Conservation (phyloP, 2,113 vertebrate genomes). For the Heterocephalus glaber region DNA sequence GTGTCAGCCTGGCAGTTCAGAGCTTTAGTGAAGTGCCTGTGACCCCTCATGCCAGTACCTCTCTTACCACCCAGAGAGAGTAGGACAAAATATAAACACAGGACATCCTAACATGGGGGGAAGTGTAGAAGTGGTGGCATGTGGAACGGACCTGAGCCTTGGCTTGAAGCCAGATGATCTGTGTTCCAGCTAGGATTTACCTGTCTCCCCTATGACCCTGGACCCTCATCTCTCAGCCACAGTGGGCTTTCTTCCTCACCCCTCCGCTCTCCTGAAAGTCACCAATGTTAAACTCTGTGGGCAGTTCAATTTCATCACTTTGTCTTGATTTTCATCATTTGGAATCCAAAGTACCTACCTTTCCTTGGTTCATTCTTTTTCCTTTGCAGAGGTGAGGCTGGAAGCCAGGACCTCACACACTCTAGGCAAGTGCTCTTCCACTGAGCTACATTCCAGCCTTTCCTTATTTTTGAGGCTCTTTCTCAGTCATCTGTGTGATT, state of each 20-base stretch:
- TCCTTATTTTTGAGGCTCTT: background rate
- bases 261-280: background rate
- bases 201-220: accelerated
- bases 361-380: background rate
- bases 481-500: background rate
- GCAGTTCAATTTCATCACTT: background rate
- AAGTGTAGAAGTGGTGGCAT: background rate
- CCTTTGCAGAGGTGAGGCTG: background rate
- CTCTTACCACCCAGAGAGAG: background rate
- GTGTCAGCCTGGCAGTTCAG: background rate
- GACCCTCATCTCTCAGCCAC: background rate
- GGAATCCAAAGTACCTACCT: background rate
- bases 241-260: background rate
- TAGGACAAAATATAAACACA: background rate
- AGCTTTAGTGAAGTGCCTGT: accelerated
- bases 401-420: background rate
- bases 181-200: background rate
- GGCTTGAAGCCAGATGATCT: background rate
- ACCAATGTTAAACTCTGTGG: accelerated
- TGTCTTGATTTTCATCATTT: background rate
- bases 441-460: background rate
- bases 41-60: background rate
- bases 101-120: background rate
- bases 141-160: background rate
- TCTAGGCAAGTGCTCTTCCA: background rate